A percentile compares a stretch with the other conserved stretches of the same genome.
phyloP scores from a whole-genome alignment of 2,113 vertebrate genomes.

The Brienomyrus brachyistius region DNA sequence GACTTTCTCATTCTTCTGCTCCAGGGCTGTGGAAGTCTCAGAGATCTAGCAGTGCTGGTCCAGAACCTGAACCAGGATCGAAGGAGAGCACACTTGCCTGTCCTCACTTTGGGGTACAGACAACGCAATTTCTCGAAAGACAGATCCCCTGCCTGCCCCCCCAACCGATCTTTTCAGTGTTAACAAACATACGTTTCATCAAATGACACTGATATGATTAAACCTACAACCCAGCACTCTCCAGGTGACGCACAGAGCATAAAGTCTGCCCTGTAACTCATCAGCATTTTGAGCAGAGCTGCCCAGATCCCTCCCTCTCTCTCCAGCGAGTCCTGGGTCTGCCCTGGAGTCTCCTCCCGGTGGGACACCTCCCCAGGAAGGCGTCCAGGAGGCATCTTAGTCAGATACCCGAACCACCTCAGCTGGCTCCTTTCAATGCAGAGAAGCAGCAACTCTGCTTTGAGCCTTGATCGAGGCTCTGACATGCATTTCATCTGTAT shows the following conservation, averaged over 20 bases:
- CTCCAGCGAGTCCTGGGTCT: neutral
- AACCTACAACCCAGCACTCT: neutral
- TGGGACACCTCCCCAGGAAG: neutral
- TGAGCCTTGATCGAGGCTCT: neutral
- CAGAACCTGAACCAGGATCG: neutral
- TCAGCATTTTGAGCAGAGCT: neutral
- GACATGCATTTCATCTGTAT: neutral
- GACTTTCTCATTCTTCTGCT: neutral
- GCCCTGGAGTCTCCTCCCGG: neutral
- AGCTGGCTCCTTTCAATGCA: neutral
- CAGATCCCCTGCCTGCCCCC: neutral
- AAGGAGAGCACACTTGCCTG: neutral
- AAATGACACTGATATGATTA: neutral
- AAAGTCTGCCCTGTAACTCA: neutral
- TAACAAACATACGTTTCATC: neutral
- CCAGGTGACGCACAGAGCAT: neutral
- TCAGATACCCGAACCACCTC: neutral
- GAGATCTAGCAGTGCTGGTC: neutral
- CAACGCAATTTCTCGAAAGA: neutral
- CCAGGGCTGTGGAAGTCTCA: neutral
- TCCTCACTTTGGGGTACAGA: neutral
- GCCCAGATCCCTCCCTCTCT: neutral
- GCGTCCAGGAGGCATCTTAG: neutral
- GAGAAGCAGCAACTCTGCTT: neutral
- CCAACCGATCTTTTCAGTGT: neutral